Conservation (phyloP, 2,797 vertebrate species). For the Pterois miles region DNA sequence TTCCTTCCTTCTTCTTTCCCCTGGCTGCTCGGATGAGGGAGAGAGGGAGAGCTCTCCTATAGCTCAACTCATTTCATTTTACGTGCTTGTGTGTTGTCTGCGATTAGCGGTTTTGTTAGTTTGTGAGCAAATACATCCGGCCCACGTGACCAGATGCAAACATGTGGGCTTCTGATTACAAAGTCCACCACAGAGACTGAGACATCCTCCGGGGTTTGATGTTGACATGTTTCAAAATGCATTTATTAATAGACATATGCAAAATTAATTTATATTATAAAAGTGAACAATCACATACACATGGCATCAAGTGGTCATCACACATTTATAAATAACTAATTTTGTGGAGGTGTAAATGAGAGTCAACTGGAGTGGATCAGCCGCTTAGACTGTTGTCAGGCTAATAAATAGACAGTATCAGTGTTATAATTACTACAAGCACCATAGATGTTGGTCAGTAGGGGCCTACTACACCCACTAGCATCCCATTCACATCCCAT, state of each 20-base stretch:
- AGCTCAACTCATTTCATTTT: slow-evolving; percentile 24
- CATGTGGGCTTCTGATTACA: slow-evolving; percentile 9
- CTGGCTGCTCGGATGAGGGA: slow-evolving; percentile 44
- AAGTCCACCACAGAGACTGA: slow-evolving; percentile 15
- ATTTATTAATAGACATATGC: slow-evolving; percentile 30
- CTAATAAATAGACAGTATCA: too few species aligned
- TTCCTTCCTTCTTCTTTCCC: slow-evolving; percentile 27
- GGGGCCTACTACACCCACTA: too few species aligned
- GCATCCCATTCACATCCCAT: too few species aligned
- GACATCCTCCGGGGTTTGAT: background rate
- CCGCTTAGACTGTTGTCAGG: background rate
- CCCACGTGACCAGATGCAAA: slow-evolving; percentile 7
- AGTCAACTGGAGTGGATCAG: background rate
- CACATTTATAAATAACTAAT: slow-evolving; percentile 41
- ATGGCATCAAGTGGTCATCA: background rate
- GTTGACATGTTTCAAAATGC: slow-evolving; percentile 1
- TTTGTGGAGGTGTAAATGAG: background rate
- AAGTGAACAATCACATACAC: slow-evolving; percentile 21
- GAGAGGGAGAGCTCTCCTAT: slow-evolving; percentile 37
- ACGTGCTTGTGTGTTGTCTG: slow-evolving; percentile 39
- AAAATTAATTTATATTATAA: slow-evolving; percentile 13
- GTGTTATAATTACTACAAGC: too few species aligned
- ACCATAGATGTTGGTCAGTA: too few species aligned
- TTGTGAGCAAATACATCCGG: slow-evolving; percentile 22
- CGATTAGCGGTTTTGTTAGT: slow-evolving; percentile 32